Conservation (phyloP, 2,113 vertebrate species). For the Bujurquina vittata region DNA sequence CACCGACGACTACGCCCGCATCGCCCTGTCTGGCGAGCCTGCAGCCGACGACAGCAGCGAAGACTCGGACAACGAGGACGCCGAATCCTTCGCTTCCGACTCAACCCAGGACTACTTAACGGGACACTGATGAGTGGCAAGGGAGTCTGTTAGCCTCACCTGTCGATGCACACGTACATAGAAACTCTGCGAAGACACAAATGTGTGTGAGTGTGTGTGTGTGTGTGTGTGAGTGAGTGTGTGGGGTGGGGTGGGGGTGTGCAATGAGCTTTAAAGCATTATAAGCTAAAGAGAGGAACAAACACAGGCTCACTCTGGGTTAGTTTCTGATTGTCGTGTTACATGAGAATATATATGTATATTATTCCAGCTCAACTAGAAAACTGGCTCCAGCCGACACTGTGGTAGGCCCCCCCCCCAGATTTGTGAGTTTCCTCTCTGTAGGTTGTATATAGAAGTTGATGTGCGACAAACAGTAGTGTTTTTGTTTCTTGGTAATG, state of each 20-base stretch:
- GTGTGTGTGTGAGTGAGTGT: conserved; percentile 12
- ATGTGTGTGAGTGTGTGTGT: conserved; percentile 44
- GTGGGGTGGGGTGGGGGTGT: conserved; percentile 56
- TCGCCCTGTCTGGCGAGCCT: conserved; percentile 93
- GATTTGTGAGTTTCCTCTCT: conserved; percentile 73
- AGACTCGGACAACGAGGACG: conserved; percentile 97
- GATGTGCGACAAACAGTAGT: conserved; percentile 82
- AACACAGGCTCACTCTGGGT: conserved; percentile 50
- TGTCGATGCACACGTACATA: conserved; percentile 53
- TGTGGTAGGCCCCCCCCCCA: conserved; percentile 83
- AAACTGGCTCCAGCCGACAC: conserved; percentile 82
- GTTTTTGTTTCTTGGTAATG: conserved; percentile 84
- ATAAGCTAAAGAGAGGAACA: conserved; percentile 73
- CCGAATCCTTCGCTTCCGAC: conserved; percentile 96
- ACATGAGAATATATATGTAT: conserved; percentile 85
- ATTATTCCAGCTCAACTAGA: conserved; percentile 52
- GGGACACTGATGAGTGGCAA: conserved; percentile 85
- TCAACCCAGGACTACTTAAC: conserved; percentile 98
- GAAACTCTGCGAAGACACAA: conserved; percentile 62
- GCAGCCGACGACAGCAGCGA: conserved; percentile 95
- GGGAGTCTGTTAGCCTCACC: conserved; percentile 41
- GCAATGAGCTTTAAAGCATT: conserved; percentile 79
- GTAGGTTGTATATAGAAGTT: conserved; percentile 86
- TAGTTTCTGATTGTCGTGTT: conserved; percentile 79
- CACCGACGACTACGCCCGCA: conserved; percentile 97